phyloP scores from a whole-genome alignment of 2,888 invertebrate genomes.

The Latheticus oryzae region DNA sequence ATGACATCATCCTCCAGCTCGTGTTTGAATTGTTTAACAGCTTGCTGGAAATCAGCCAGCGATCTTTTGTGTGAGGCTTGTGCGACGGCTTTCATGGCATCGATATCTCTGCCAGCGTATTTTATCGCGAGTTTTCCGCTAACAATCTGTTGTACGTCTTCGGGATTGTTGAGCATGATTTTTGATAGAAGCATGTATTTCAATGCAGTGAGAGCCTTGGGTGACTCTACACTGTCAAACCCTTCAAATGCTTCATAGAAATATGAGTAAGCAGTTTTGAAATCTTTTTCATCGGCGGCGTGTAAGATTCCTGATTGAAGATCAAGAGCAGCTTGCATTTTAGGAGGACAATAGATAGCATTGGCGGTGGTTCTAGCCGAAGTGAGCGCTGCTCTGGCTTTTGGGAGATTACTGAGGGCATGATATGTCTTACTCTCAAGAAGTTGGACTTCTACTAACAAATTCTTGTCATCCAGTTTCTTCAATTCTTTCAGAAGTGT shows the following conservation, averaged over 20 bases:
- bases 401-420: slow-evolving; percentile 95
- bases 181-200: slow-evolving; percentile 99
- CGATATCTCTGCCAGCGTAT: slow-evolving; percentile 94
- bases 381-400: slow-evolving; percentile 95
- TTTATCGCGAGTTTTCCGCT: slow-evolving; percentile 97
- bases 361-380: slow-evolving; percentile 99
- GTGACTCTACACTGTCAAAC: slow-evolving; percentile 93
- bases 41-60: slow-evolving; percentile 94
- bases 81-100: slow-evolving; percentile 98
- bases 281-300: slow-evolving; percentile 99
- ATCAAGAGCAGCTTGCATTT: slow-evolving; percentile 97
- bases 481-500: slow-evolving; percentile 94
- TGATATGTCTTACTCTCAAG: slow-evolving; percentile 99
- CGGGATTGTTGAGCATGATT: slow-evolving; percentile 97
- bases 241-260: slow-evolving; percentile 99
- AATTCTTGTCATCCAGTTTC: slow-evolving; percentile 98
- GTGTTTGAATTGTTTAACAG: slow-evolving; percentile 85
- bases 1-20: slow-evolving; percentile 97
- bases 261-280: slow-evolving; percentile 99
- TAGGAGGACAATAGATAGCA: slow-evolving; percentile 98
- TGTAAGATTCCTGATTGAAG: slow-evolving; percentile 98
- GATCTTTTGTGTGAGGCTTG: slow-evolving; percentile 97
- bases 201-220: slow-evolving; percentile 92
- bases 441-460: slow-evolving; percentile 97
- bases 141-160: slow-evolving; percentile 94